Base-by-base conservation (phyloP, 2,113 vertebrate genomes). In the Erythrocercus mccallii region DNA sequence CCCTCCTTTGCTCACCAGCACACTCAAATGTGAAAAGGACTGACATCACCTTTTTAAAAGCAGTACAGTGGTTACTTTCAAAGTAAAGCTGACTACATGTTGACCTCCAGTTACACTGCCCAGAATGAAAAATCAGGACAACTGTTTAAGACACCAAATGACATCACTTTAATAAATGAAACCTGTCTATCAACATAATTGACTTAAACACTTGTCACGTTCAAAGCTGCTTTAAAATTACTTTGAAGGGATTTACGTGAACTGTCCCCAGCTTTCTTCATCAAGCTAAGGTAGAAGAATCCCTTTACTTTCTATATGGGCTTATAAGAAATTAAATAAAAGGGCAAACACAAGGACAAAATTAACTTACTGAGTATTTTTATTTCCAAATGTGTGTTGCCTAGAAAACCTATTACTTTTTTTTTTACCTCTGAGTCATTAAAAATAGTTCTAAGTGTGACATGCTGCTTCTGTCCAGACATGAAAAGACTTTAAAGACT, bases 141-240 rank as follows among this genome's bases (percentile, higher is more conserved):
- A 92, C 33, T 81, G 57, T 84, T 94, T 77, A 79, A 88, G 88
- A 90, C 88, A 94, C 64, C 51, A 92, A 90, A 93, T 96, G 71
- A 90, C 94, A 92, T 93, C 93, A 93, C 80, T 92, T 94, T 61
- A 94, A 90, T 92, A 95, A 96, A 90, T 92, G 88, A 86, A 94
- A 95, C 60, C 92, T 86, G 93, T 84, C 93, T 70, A 86, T 94
- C 88, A 92, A 84, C 83, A 54, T 93, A 94, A 97, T 88, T 95
- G 92, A 96, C 93, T 94, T 84, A 70, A 96, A 78, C 31, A 93
- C 71, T 71, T 92, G 90, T 96, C 93, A 95, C 21, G 2, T 96
- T 93, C 80, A 96, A 93, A 96, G 88, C 76, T 88, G 51, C 86
- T 97, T 93, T 93, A 92, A 94, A 95, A 94, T 96, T 68, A 86